Evolutionary conservation across 2,113 vertebrate species (phyloP).

Genomic region (Protobothrops flavoviridis): DNA sequence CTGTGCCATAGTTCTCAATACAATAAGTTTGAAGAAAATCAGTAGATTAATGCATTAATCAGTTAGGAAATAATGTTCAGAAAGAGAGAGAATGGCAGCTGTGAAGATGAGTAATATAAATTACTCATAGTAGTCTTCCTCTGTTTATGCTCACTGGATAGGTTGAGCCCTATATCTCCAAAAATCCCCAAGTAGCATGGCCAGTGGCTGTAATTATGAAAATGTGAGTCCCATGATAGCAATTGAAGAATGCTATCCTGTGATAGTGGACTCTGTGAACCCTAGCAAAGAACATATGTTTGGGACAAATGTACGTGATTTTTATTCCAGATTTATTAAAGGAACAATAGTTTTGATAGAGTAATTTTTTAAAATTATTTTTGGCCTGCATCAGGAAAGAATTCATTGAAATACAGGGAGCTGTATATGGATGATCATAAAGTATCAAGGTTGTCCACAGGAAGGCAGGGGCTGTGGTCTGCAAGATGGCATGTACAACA

Average conservation of each 20-base stretch:
- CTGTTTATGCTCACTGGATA: not conserved
- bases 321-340: not conserved
- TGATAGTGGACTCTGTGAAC: not conserved
- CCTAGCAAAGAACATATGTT: not conserved
- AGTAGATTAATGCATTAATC: not conserved
- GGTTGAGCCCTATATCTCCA: not conserved
- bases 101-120: not conserved
- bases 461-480: not conserved
- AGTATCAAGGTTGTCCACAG: not conserved
- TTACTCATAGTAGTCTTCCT: not conserved
- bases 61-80: not conserved
- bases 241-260: not conserved
- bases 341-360: not conserved
- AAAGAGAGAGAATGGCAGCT: not conserved
- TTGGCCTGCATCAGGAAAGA: not conserved
- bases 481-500: not conserved
- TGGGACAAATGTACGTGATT: not conserved
- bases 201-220: not conserved
- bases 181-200: not conserved
- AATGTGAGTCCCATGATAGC: not conserved
- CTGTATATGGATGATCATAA: not conserved
- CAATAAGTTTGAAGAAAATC: not conserved
- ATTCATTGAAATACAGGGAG: not conserved
- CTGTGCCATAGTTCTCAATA: not conserved
- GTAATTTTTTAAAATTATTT: not conserved